Evolutionary conservation across 1,140 invertebrate genomes (phyloP), one percentile per base, ranked within the genome.

Genomic region (Bombus difficillimus): DNA sequence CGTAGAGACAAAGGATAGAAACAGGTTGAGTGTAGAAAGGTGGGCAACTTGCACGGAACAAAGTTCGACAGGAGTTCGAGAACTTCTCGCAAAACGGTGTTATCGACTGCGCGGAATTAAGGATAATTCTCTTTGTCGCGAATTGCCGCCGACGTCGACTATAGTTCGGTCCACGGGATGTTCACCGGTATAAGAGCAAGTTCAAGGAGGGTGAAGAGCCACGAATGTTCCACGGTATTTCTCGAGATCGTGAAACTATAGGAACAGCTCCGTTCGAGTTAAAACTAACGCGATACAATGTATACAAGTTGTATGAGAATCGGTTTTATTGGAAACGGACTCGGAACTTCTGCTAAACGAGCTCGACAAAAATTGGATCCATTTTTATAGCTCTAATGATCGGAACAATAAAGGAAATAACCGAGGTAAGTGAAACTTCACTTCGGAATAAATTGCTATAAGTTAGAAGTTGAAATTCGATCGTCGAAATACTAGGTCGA

Each of bases 51-150:
- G 10, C 39, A 0, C 1, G 18, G 22, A 47, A 34, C 77, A 47
- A 68, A 68, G 37, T 79, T 64, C 2, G 25, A 28, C 41, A 34
- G 39, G 18, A 79, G 41, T 79, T 79, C 13, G 2, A 10, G n/a
- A 37, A 79, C 41, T 43, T 53, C 86, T 47, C 74, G 83, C 75
- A 87, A 76, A 74, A 73, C 86, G 37, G 88, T 91, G 78, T 89
- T 89, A 74, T 71, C 92, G 88, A 90, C 84, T 85, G 91, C 87
- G 18, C 85, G 88, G 22, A 90, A 93, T 73, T 89, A 76, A 83
- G 57, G 81, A 62, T 66, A 75, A 82, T 75, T 75, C 71, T 59
- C 64, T 73, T 37, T 41, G 71, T 66, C 66, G 68, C 57, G 8
- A 64, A 74, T 68, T 59, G 43, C 15, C 53, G 37, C n/a, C 34